Conservation (phyloP, 92 coral and sea anemone genomes). For the Zoanthus sociatus region DNA sequence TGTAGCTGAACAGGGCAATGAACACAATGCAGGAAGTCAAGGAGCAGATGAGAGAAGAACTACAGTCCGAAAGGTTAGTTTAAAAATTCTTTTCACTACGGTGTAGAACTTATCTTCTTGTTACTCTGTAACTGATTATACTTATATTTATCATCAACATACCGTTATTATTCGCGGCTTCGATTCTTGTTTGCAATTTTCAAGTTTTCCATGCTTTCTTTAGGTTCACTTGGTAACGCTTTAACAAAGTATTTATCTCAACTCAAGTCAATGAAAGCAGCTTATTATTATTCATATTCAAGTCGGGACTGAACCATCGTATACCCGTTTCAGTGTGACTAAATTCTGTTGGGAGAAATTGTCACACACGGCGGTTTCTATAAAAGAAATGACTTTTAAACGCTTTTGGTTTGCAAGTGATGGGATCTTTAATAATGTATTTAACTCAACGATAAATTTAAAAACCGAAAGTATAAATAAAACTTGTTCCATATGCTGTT, state of each 20-base stretch:
- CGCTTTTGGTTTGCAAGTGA: too few relatives aligned
- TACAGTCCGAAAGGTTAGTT: too few relatives aligned
- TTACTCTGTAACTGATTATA: neutral
- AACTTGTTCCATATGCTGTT: too few relatives aligned
- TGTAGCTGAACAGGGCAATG: too few relatives aligned
- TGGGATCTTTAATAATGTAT: too few relatives aligned
- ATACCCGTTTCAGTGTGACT: neutral
- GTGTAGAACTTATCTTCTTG: too few relatives aligned
- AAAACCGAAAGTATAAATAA: neutral
- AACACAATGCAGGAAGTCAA: neutral
- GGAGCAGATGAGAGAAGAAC: too few relatives aligned
- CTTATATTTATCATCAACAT: neutral
- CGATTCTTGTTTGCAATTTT: conserved; percentile 6
- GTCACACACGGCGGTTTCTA: too few relatives aligned
- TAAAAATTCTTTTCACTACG: too few relatives aligned
- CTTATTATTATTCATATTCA: neutral
- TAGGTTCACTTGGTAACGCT: neutral
- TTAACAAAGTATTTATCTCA: conserved; percentile 2
- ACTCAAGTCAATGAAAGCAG: conserved; percentile 22
- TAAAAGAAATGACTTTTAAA: too few relatives aligned
- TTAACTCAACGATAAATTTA: neutral
- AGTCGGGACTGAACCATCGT: conserved; percentile 4
- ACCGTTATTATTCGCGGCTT: conserved; percentile 4
- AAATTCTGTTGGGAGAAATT: too few relatives aligned
- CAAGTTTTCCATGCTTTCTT: conserved; percentile 2